These are phyloP conservation scores for Collichthys lucidus DNA, from an alignment of 2,113 vertebrate genomes.

Conservation along the genomic window DNA sequence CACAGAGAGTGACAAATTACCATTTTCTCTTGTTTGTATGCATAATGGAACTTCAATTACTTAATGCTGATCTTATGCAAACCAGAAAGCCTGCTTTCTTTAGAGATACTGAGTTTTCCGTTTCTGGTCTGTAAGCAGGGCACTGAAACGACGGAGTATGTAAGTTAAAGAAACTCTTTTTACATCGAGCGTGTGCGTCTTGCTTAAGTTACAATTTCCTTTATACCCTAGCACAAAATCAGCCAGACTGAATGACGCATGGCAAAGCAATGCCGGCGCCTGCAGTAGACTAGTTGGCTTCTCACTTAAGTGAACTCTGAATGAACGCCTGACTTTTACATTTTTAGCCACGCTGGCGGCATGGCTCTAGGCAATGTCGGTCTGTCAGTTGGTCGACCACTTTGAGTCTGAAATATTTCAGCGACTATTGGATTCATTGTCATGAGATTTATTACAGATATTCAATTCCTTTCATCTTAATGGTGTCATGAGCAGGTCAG, in stretches of 20 bases:
- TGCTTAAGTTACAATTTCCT: not conserved
- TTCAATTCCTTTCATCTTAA: not conserved
- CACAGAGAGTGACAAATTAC: constrained; percentile 80
- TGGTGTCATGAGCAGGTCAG: not conserved
- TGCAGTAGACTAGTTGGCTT: not conserved
- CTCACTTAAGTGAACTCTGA: constrained; percentile 4
- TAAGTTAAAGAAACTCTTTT: constrained; percentile 27
- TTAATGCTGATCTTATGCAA: constrained; percentile 76
- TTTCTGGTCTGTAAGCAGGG: constrained; percentile 42
- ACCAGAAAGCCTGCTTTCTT: constrained; percentile 51
- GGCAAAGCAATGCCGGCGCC: constrained; percentile 3
- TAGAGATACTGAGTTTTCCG: constrained; percentile 37
- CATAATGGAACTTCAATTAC: constrained; percentile 77
- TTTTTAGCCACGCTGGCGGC: constrained; percentile 3
- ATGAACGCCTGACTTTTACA: constrained; percentile 2
- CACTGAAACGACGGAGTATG: constrained; percentile 18
- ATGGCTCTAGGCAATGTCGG: not conserved
- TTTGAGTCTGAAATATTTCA: not conserved
- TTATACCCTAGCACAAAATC: not conserved
- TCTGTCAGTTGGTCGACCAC: not conserved
- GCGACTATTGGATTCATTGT: not conserved
- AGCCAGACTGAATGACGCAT: constrained; percentile 11
- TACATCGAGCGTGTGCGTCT: not conserved
- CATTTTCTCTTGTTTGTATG: constrained; percentile 80
- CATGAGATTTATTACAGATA: not conserved